Conservation (phyloP, 1,140 invertebrate genomes). For the Drosophila subpulchrella region DNA sequence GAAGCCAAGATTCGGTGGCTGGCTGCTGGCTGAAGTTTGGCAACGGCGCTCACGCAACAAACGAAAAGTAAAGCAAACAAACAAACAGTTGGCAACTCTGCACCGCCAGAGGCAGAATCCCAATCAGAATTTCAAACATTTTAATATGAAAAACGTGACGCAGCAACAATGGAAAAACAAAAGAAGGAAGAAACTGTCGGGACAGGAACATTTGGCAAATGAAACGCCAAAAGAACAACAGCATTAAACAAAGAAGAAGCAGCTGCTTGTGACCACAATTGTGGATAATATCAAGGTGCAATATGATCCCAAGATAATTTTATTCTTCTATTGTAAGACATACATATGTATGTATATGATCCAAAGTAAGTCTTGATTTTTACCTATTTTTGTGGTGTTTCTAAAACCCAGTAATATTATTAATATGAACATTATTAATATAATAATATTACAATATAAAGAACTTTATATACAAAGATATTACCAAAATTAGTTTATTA, state of each 20-base stretch:
- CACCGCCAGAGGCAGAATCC: slow-evolving; percentile 15
- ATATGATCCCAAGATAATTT: not conserved
- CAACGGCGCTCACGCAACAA: slow-evolving; percentile 60
- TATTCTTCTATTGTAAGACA: not conserved
- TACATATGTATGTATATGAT: too few relatives aligned
- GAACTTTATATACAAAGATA: too few relatives aligned
- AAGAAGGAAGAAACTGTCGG: slow-evolving; percentile 5
- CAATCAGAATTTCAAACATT: slow-evolving; percentile 79
- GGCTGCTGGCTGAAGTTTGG: slow-evolving; percentile 70
- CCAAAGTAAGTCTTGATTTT: not conserved
- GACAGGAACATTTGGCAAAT: slow-evolving; percentile 55
- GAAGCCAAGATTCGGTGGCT: slow-evolving; percentile 51
- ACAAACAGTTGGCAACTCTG: slow-evolving; percentile 51
- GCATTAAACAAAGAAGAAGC: slow-evolving; percentile 6
- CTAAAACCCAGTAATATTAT: too few relatives aligned
- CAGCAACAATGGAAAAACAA: slow-evolving; percentile 48
- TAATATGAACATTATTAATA: too few relatives aligned
- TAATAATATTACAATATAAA: too few relatives aligned
- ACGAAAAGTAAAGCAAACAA: slow-evolving; percentile 45
- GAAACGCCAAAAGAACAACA: slow-evolving; percentile 55
- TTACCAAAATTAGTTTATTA: too few relatives aligned
- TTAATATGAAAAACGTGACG: slow-evolving; percentile 69
- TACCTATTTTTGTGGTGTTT: too few relatives aligned
- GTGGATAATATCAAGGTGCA: not conserved
- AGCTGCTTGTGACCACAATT: slow-evolving; percentile 29